These are phyloP conservation scores for Phocoena sinus DNA, from an alignment of 2,113 vertebrate genomes.

Conservation along the genomic window DNA sequence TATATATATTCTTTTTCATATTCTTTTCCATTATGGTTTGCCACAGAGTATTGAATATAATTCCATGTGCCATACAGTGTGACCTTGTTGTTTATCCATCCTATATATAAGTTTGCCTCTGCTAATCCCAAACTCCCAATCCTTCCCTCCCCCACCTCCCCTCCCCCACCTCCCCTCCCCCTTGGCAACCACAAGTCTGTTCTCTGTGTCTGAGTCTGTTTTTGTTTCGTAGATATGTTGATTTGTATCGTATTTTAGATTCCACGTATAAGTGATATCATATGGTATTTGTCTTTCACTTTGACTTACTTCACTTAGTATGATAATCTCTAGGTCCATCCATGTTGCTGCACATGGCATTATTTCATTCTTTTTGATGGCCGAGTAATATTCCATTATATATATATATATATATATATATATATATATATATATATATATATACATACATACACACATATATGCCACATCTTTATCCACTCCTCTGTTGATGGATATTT, in stretches of 20 bases:
- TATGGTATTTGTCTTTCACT: not conserved
- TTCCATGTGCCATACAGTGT: not conserved
- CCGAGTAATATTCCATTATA: not conserved
- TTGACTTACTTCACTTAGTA: not conserved
- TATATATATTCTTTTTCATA: not conserved
- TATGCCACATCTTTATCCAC: not conserved
- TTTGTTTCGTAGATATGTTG: not conserved
- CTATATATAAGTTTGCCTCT: not conserved
- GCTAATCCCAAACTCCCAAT: not conserved
- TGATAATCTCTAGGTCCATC: not conserved
- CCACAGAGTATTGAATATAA: not conserved
- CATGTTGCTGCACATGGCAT: not conserved
- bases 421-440: not conserved
- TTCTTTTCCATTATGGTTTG: not conserved
- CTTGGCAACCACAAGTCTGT: not conserved
- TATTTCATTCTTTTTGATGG: not conserved
- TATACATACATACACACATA: no score
- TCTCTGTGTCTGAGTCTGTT: not conserved
- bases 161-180: not conserved
- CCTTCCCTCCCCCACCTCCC: not conserved
- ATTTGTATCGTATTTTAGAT: not conserved
- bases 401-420: not conserved
- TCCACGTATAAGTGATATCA: not conserved
- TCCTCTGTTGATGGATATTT: not conserved
- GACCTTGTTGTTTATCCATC: no score